phyloP scores from a whole-genome alignment of 2,888 invertebrate species.

The Erynnis tages region DNA sequence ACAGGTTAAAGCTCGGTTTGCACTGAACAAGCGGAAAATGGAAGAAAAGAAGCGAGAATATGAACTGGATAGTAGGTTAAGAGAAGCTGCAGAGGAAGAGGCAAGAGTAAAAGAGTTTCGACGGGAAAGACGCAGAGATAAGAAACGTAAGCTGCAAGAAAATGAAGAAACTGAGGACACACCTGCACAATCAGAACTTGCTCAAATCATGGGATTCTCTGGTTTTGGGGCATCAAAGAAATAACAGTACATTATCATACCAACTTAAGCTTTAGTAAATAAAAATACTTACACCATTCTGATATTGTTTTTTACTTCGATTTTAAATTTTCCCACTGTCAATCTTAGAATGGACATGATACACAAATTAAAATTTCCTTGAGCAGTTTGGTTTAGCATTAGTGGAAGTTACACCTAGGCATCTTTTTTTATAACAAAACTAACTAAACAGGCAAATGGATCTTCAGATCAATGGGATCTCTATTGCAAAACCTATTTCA shows the following conservation, averaged over 20 bases:
- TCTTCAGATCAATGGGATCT: too few relatives aligned
- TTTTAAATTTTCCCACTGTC: too few relatives aligned
- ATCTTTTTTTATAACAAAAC: too few relatives aligned
- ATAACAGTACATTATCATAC: slow-evolving; percentile 63
- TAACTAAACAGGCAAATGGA: too few relatives aligned
- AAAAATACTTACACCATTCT: too few relatives aligned
- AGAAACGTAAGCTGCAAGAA: slow-evolving; percentile 91
- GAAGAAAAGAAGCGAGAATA: slow-evolving; percentile 98
- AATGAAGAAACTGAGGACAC: slow-evolving; percentile 65
- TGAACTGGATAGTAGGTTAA: slow-evolving; percentile 93
- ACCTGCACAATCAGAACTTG: slow-evolving; percentile 86
- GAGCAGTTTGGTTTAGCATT: too few relatives aligned
- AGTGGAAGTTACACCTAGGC: too few relatives aligned
- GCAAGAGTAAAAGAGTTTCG: slow-evolving; percentile 94
- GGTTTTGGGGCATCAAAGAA: slow-evolving; percentile 95
- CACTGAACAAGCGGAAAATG: slow-evolving; percentile 94
- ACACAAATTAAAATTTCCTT: too few relatives aligned
- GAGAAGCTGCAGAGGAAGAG: slow-evolving; percentile 97
- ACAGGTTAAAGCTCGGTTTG: slow-evolving; percentile 93
- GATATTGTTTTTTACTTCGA: too few relatives aligned
- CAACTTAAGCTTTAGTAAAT: too few relatives aligned
- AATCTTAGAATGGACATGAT: too few relatives aligned
- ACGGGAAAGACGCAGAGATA: slow-evolving; percentile 93
- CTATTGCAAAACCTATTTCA: too few relatives aligned
- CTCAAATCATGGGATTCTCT: slow-evolving; percentile 97